Conservation (phyloP, 1,140 invertebrate species). For the Portunus trituberculatus region DNA sequence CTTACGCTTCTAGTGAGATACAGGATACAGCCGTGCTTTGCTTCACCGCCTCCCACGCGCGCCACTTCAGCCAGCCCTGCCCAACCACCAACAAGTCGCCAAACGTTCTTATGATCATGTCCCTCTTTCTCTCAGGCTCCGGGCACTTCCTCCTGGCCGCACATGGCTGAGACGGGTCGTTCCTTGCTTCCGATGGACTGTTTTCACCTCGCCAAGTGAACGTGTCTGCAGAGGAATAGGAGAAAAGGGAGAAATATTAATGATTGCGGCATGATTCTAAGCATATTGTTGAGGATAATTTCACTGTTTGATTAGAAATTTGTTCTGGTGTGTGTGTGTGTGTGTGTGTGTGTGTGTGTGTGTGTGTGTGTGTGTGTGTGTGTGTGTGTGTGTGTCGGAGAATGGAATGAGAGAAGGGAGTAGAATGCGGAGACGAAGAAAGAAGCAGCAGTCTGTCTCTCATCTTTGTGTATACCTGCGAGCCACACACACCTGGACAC, state of each 20-base stretch:
- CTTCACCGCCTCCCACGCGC: background rate
- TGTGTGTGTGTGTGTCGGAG: background rate
- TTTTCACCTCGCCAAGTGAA: background rate
- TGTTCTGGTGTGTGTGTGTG: constrained; percentile 11
- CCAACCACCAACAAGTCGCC: background rate
- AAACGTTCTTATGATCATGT: background rate
- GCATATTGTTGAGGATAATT: background rate
- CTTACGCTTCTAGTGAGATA: background rate
- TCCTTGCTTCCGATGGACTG: background rate
- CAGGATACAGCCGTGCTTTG: background rate
- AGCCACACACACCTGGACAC: background rate
- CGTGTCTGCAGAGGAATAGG: background rate
- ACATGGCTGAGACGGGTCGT: background rate
- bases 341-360: background rate
- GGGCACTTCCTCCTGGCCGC: background rate
- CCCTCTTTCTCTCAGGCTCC: background rate
- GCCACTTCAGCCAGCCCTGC: too few species aligned
- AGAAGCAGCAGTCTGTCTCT: background rate
- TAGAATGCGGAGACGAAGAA: background rate
- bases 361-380: background rate
- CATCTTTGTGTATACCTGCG: background rate
- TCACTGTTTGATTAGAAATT: background rate
- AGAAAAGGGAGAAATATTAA: background rate
- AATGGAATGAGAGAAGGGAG: too few species aligned
- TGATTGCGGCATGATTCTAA: background rate